Evolutionary conservation across 35 echinoderm and acorn worm genomes (phyloP).

Genomic region (Lytechinus pictus): DNA sequence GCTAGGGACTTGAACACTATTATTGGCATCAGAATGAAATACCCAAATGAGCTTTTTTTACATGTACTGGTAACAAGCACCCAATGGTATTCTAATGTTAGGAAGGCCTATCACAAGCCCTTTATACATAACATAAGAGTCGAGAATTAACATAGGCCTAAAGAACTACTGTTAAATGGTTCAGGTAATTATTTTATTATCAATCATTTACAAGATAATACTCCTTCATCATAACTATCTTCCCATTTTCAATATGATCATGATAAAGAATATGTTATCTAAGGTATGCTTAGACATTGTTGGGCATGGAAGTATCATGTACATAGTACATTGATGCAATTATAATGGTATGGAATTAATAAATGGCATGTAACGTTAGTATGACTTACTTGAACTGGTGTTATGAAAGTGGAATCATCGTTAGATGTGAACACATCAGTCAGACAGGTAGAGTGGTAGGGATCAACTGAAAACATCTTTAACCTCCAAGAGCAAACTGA

Average conservation of each 20-base stretch:
- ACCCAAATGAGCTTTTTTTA: background rate
- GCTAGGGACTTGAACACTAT: background rate
- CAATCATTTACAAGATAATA: no score
- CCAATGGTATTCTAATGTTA: background rate
- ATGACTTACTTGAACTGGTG: background rate
- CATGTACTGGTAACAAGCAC: background rate
- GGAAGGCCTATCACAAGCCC: background rate
- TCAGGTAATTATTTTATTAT: no score
- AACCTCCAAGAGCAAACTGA: background rate
- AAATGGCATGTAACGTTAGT: background rate
- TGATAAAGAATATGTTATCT: no score
- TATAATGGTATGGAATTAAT: no score
- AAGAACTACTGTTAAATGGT: no score
- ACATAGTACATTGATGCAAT: no score
- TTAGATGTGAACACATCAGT: background rate
- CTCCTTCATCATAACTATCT: no score
- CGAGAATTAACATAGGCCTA: no score
- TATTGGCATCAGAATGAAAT: background rate
- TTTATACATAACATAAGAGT: no score
- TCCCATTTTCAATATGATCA: no score
- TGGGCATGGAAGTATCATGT: no score
- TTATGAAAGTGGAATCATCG: background rate
- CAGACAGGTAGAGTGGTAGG: background rate
- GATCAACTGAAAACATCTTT: background rate
- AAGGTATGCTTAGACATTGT: no score